Evolutionary conservation across 2,888 invertebrate species (phyloP).

Genomic region (Slavum lentiscoides): DNA sequence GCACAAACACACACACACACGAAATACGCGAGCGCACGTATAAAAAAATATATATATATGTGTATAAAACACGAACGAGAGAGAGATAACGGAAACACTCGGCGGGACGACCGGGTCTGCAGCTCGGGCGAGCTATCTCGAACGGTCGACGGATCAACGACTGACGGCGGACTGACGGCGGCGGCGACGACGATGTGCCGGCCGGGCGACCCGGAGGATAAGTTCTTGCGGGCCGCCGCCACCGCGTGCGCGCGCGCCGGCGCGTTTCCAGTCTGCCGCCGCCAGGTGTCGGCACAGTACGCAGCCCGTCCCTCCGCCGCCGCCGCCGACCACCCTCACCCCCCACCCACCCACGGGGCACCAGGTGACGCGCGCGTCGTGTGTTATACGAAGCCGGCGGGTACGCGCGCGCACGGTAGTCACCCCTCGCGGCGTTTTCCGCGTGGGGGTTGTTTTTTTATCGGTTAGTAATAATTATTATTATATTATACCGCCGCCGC

Average conservation of each 20-base stretch:
- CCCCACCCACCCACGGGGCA: not conserved
- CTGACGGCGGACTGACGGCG: conserved; percentile 46
- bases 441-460: not conserved
- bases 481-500: too few relatives aligned
- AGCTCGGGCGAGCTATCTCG: not conserved
- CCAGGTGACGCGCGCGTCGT: conserved; percentile 41
- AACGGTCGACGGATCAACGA: conserved; percentile 40
- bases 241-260: conserved; percentile 23
- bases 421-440: conserved; percentile 12
- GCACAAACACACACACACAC: too few relatives aligned
- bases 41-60: too few relatives aligned
- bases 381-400: not conserved
- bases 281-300: conserved; percentile 52
- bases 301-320: conserved; percentile 43
- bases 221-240: conserved; percentile 28
- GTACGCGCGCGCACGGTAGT: conserved; percentile 20
- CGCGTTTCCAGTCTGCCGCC: conserved; percentile 46
- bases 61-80: too few relatives aligned
- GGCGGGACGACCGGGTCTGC: not conserved
- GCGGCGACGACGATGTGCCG: conserved; percentile 32
- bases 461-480: not conserved
- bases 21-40: conserved; percentile 4
- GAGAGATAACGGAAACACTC: not conserved
- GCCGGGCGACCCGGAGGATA: conserved; percentile 44
- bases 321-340: too few relatives aligned